Conservation (phyloP, 1,140 invertebrate genomes). For the Pogonomyrmex californicus region DNA sequence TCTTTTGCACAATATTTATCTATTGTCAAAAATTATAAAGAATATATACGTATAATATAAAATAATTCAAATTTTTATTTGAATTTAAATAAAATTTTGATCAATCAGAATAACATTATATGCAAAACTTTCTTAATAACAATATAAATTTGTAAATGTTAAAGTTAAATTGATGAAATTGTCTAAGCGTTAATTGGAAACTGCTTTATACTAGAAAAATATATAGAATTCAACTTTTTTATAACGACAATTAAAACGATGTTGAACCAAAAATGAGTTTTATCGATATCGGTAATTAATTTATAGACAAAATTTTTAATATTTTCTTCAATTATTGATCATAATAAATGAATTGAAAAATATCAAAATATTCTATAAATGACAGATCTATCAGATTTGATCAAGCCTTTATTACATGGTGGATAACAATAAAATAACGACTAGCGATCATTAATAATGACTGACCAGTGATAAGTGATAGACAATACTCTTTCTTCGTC, state of each 20-base stretch:
- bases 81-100: neutral
- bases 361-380: constrained; percentile 12
- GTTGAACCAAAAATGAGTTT: neutral
- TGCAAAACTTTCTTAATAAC: neutral
- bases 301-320: neutral
- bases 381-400: constrained; percentile 1
- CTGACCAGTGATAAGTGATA: neutral
- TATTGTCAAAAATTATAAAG: neutral
- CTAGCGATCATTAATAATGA: constrained; percentile 43
- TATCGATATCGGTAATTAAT: neutral
- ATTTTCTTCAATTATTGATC: neutral
- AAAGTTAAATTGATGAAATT: constrained; percentile 9
- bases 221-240: neutral
- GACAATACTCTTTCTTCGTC: constrained; percentile 10
- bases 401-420: neutral
- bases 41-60: neutral
- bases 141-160: neutral
- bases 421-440: constrained; percentile 25
- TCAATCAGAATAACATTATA: neutral
- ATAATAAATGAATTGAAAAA: neutral
- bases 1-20: neutral
- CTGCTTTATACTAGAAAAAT: neutral
- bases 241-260: neutral
- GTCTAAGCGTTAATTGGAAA: neutral
- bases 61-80: constrained; percentile 18